phyloP scores from a whole-genome alignment of 2,113 vertebrate genomes.

The Xiphias gladius region DNA sequence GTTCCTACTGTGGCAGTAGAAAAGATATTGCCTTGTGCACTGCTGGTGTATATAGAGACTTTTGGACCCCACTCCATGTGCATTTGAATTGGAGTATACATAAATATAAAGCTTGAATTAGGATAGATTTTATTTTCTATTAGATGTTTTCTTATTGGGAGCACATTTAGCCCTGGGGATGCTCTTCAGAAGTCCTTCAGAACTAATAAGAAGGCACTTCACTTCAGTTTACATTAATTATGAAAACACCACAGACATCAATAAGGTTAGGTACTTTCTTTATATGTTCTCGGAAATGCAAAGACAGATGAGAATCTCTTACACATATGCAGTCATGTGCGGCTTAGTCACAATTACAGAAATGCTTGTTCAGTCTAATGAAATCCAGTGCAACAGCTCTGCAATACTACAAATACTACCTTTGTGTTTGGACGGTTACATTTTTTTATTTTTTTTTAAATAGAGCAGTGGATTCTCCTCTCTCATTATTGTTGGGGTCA shows the following conservation, averaged over 20 bases:
- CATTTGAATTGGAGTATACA: constrained; percentile 50
- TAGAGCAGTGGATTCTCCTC: background rate
- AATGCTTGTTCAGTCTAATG: constrained; percentile 25
- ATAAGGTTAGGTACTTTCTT: background rate
- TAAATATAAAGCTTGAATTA: constrained; percentile 56
- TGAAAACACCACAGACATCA: background rate
- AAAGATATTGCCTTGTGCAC: constrained; percentile 54
- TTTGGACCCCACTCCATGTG: background rate
- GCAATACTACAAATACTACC: background rate
- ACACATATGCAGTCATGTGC: background rate
- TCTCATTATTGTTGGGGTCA: background rate
- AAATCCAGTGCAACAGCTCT: constrained; percentile 27
- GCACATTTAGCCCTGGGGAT: constrained; percentile 2
- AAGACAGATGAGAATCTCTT: background rate
- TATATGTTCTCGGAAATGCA: background rate
- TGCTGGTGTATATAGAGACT: constrained; percentile 16
- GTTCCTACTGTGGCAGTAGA: constrained; percentile 47
- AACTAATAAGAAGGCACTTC: constrained; percentile 47
- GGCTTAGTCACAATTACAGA: constrained; percentile 1
- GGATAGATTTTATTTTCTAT: constrained; percentile 40
- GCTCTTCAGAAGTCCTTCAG: constrained; percentile 18
- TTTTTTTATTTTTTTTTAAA: background rate
- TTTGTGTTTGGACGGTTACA: background rate
- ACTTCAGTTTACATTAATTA: constrained; percentile 19
- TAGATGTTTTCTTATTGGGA: constrained; percentile 31